Evolutionary conservation across 2,888 invertebrate genomes (phyloP).

Genomic region (Entomobrya multifasciata): DNA sequence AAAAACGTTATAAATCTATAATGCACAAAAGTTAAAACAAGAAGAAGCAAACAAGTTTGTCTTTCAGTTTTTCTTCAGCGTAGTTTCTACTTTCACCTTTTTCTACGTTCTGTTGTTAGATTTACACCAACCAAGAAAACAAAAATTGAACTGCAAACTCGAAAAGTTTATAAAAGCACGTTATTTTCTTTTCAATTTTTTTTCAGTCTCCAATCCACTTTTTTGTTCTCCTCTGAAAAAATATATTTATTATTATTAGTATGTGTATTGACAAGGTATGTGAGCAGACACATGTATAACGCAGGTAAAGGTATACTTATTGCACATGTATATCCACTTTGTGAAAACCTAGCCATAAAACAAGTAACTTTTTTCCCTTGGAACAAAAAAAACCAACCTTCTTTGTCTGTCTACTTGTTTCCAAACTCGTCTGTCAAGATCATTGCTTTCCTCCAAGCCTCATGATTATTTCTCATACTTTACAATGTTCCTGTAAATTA

Average conservation of each 20-base stretch:
- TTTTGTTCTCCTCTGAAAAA: not conserved
- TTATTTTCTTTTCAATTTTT: not conserved
- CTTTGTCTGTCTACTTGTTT: no score
- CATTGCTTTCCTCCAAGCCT: not conserved
- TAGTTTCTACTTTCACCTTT: no score
- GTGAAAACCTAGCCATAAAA: conserved; percentile 20
- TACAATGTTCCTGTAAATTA: no score
- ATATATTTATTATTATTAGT: conserved; percentile 26
- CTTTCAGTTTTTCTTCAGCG: no score
- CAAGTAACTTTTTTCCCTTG: conserved; percentile 1
- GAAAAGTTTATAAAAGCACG: not conserved
- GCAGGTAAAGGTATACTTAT: no score
- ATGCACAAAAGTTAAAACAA: conserved; percentile 37
- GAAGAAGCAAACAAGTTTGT: not conserved
- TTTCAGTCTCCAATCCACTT: not conserved
- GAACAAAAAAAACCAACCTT: conserved; percentile 30
- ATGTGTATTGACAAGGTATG: conserved; percentile 38
- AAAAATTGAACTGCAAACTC: conserved; percentile 19
- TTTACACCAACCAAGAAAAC: not conserved
- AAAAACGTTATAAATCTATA: conserved; percentile 48
- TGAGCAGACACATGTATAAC: no score
- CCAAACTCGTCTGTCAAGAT: not conserved
- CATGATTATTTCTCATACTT: no score
- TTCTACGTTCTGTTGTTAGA: conserved; percentile 1
- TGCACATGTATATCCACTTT: not conserved